These are phyloP conservation scores for Monarcha castaneiventris DNA, from an alignment of 2,113 vertebrate species.

Conservation along the genomic window DNA sequence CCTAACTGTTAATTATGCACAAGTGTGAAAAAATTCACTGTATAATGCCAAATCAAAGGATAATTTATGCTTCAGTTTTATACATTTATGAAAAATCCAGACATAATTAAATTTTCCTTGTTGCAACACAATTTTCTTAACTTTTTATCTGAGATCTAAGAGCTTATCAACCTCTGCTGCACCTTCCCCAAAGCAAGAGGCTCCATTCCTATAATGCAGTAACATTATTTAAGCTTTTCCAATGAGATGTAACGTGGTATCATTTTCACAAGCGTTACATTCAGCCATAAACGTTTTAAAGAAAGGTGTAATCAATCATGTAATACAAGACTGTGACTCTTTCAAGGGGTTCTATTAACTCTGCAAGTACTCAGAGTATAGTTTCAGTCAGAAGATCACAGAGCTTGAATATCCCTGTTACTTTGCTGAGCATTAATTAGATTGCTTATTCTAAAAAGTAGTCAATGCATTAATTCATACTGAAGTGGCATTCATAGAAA, in stretches of 20 bases:
- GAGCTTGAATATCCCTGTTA: not conserved
- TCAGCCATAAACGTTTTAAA: not conserved
- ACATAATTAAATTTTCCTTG: not conserved
- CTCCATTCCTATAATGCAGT: not conserved
- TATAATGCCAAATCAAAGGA: not conserved
- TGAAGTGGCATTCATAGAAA: not conserved
- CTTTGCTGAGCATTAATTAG: not conserved
- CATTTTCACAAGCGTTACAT: not conserved
- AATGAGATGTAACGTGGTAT: not conserved
- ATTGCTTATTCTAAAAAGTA: not conserved
- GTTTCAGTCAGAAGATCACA: constrained; percentile 3
- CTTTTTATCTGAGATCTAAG: not conserved
- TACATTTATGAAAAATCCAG: not conserved
- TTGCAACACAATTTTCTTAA: not conserved
- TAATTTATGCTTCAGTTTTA: not conserved
- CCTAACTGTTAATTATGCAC: not conserved
- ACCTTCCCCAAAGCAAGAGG: not conserved
- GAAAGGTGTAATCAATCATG: not conserved
- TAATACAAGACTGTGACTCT: not conserved
- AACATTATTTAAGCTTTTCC: not conserved
- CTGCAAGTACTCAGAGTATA: not conserved
- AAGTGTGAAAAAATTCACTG: not conserved
- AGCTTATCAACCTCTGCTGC: not conserved
- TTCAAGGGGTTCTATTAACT: not conserved
- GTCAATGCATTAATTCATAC: not conserved